Base-by-base conservation (phyloP, 1,140 invertebrate species). In the Xylocopa sonorina region DNA sequence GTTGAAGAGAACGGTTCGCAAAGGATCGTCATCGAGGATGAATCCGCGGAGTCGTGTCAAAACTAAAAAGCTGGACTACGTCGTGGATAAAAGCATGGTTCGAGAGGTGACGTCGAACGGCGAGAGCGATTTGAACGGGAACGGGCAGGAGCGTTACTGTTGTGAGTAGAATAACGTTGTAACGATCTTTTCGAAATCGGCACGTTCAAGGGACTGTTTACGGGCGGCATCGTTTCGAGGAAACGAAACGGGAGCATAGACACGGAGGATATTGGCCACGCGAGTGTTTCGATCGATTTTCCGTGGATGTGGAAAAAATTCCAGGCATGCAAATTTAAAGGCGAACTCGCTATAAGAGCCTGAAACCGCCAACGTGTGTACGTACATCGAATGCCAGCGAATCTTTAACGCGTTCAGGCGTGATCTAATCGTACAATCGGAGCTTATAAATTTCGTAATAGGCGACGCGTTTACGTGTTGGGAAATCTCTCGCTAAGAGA, bases 81-180 rank as follows among this genome's bases (percentile, higher is more conserved):
- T 29, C 57, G 3, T 64, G 0, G 48, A 41, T 0, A 29, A 18
- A 24, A 14, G 6, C 14, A 38, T n/a, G 1, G 5, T 64, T 21
- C 21, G 32, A 16, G 48, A 48, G 6, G 0, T 0, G 5, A 32
- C 14, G 0, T 12, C 6, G 14, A 32, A 29, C 18, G 32, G 60
- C 29, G 51, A 67, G 53, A 67, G 18, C 14, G 27, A 6, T 3
- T 0, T 34, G 9, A 53, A 48, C 29, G 0, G 3, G 21, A 46
- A 29, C 12, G 5, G 27, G 2, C 6, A 14, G 27, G 4, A n/a
- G 7, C 3, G 27, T 41, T 50, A 38, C 5, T 0, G 18, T 24
- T 16, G 81, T 83, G 51, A 83, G 81, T 83, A 77, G 4, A 50
- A 78, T 12, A 53, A 62, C 24, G 21, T 51, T 38, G 21, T 48